Conservation (phyloP, 2,113 vertebrate species). For the Neomonachus schauinslandi region DNA sequence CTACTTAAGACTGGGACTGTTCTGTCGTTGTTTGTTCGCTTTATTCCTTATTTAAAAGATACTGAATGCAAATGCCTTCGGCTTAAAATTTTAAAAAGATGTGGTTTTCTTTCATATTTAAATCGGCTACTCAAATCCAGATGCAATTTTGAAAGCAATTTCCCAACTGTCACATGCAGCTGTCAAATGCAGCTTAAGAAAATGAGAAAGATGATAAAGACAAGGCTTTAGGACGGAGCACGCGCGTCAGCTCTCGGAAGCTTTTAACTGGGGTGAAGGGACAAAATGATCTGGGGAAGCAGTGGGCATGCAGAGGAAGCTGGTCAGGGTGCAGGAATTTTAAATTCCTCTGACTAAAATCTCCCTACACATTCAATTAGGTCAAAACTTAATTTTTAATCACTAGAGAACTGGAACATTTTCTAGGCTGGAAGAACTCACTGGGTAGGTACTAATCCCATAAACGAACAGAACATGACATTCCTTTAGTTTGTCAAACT, state of each 20-base stretch:
- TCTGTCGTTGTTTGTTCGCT: neutral
- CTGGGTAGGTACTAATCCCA: neutral
- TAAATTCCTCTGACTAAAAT: neutral
- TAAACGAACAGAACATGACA: neutral
- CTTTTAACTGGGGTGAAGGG: neutral
- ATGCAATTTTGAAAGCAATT: neutral
- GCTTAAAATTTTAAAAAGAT: neutral
- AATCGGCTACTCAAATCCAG: conserved; percentile 27
- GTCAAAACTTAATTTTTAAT: neutral
- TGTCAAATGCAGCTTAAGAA: neutral
- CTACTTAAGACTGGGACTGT: neutral
- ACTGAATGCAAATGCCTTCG: neutral
- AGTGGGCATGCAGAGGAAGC: fast-evolving
- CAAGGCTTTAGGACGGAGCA: neutral
- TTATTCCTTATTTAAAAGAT: conserved; percentile 26
- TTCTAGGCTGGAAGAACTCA: neutral
- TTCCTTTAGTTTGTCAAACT: neutral
- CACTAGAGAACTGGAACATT: neutral
- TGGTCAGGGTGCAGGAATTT: neutral
- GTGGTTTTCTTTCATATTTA: conserved; percentile 30
- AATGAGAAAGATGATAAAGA: neutral
- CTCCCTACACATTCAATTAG: neutral
- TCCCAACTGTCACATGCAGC: neutral
- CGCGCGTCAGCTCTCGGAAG: neutral
- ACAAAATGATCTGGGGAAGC: neutral